Conservation (phyloP, 2,797 vertebrate genomes). For the Poeciliopsis turneri region DNA sequence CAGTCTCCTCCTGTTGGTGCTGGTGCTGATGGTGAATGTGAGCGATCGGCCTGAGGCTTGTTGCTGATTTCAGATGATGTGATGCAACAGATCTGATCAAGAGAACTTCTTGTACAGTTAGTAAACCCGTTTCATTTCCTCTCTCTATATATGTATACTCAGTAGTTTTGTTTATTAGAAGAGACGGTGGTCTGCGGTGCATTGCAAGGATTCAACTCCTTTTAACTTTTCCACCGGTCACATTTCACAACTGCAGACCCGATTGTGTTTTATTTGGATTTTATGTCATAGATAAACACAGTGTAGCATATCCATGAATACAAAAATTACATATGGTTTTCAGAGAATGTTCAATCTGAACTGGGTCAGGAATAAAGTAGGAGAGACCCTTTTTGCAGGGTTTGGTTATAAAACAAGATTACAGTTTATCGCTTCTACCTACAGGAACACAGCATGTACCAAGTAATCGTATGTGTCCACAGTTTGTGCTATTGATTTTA, state of each 20-base stretch:
- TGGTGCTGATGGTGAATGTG: constrained; percentile 42
- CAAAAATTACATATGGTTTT: background rate
- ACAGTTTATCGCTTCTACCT: background rate
- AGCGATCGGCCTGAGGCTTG: constrained; percentile 39
- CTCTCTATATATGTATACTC: background rate
- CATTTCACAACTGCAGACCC: background rate
- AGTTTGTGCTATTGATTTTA: background rate
- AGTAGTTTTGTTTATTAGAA: background rate
- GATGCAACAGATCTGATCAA: constrained; percentile 59
- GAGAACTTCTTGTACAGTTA: constrained; percentile 60
- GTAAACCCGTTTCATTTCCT: constrained; percentile 13
- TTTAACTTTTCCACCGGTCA: background rate
- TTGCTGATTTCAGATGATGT: constrained; percentile 52
- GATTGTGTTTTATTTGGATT: background rate
- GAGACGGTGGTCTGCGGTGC: background rate
- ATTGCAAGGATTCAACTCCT: background rate
- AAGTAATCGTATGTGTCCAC: background rate
- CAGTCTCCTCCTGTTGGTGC: constrained; percentile 47
- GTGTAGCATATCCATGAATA: background rate
- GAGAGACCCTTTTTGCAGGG: background rate
- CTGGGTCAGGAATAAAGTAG: background rate
- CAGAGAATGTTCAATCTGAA: background rate
- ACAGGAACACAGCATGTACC: background rate
- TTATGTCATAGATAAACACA: background rate
- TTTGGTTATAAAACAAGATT: background rate